Conservation (phyloP, 2,888 invertebrate genomes). For the Megamerina dolium region DNA sequence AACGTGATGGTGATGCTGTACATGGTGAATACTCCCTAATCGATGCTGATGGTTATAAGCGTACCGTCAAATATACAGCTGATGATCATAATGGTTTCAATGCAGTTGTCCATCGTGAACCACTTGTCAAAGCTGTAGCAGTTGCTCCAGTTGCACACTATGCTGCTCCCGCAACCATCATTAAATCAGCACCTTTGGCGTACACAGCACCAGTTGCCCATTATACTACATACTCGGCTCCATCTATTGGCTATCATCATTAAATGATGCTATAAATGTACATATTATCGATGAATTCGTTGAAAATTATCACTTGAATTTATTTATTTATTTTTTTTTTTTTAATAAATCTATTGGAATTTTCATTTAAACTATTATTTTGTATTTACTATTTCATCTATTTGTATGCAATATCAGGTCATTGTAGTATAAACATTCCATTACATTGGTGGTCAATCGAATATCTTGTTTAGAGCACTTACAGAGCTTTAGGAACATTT, state of each 20-base stretch:
- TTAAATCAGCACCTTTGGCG: conserved; percentile 16
- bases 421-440: too few species aligned
- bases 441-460: too few species aligned
- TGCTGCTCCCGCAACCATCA: conserved; percentile 12
- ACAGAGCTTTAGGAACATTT: too few species aligned
- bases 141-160: conserved; percentile 14
- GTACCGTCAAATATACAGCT: conserved; percentile 44
- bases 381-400: too few species aligned
- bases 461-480: too few species aligned
- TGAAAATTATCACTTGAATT: too few species aligned
- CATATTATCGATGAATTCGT: too few species aligned
- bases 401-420: too few species aligned
- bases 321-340: too few species aligned
- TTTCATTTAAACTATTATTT: too few species aligned
- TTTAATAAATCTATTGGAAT: too few species aligned
- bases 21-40: conserved; percentile 45
- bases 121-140: conserved; percentile 14
- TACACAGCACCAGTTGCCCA: conserved; percentile 9
- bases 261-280: too few species aligned
- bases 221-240: conserved; percentile 1
- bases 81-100: conserved; percentile 45
- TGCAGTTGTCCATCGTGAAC: conserved; percentile 28
- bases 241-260: neutral
- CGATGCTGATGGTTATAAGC: conserved; percentile 46
- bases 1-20: conserved; percentile 46